These are phyloP conservation scores for Sphenopsis melanotis DNA, from an alignment of 2,797 vertebrate species.

Conservation along the genomic window DNA sequence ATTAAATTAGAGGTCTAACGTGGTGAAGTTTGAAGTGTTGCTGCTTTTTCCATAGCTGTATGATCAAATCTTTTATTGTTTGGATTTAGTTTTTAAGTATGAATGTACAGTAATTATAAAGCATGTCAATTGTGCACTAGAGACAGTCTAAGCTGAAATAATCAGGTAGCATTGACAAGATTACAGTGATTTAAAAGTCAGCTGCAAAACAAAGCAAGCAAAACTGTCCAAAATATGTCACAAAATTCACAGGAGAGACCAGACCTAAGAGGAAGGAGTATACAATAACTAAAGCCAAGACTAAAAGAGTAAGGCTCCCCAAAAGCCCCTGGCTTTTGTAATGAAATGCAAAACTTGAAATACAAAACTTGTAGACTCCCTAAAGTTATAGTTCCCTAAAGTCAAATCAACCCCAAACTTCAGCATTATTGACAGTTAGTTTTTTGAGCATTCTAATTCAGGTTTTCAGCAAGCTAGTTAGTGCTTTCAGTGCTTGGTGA, in stretches of 20 bases:
- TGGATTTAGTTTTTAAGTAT: neutral
- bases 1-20: neutral
- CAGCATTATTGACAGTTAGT: neutral
- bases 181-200: neutral
- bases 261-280: neutral
- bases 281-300: neutral
- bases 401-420: neutral
- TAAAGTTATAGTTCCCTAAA: neutral
- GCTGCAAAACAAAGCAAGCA: neutral
- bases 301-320: neutral
- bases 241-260: neutral
- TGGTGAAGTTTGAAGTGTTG: neutral
- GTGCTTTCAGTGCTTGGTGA: neutral
- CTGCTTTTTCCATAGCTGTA: neutral
- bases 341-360: neutral
- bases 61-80: neutral
- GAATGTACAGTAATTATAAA: neutral
- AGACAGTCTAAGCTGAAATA: constrained; percentile 4
- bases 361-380: neutral
- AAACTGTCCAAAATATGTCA: neutral
- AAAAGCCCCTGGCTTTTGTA: neutral
- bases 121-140: neutral
- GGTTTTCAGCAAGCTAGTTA: neutral
- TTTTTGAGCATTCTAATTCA: neutral
- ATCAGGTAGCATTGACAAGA: neutral